phyloP scores from a whole-genome alignment of 2,113 vertebrate genomes.

The Cyanoliseus patagonus region DNA sequence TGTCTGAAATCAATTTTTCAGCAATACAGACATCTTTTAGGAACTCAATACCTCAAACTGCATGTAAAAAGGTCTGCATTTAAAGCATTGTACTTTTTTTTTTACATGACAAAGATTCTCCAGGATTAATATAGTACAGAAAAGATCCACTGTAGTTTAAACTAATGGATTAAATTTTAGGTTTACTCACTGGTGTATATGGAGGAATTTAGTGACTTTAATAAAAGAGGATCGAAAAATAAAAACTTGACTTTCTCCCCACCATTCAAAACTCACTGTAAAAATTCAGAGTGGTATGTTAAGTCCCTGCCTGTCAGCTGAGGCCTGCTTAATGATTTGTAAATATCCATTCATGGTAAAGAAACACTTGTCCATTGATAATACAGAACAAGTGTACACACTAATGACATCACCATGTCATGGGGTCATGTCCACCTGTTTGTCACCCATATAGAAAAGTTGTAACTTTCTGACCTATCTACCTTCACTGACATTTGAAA shows the following conservation, averaged over 20 bases:
- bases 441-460: slow-evolving; percentile 72
- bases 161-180: not conserved
- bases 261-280: not conserved
- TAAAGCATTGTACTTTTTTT: not conserved
- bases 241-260: not conserved
- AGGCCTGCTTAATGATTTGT: slow-evolving; percentile 46
- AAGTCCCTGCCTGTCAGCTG: slow-evolving; percentile 30
- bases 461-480: slow-evolving; percentile 86
- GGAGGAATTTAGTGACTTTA: not conserved
- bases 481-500: slow-evolving; percentile 81
- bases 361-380: slow-evolving; percentile 71
- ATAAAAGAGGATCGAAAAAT: not conserved
- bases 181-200: not conserved
- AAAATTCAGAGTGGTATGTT: slow-evolving; percentile 19
- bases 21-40: not conserved
- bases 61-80: not conserved
- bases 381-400: slow-evolving; percentile 69
- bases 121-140: not conserved
- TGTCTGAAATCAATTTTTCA: not conserved
- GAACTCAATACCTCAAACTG: not conserved
- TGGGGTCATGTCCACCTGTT: slow-evolving; percentile 82
- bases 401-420: slow-evolving; percentile 76
- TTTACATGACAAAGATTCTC: not conserved
- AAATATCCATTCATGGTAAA: slow-evolving; percentile 60
- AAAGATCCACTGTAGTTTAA: not conserved